These are phyloP conservation scores for Oenanthe oenanthe DNA, from an alignment of 2,113 vertebrate genomes.

Conservation along the genomic window DNA sequence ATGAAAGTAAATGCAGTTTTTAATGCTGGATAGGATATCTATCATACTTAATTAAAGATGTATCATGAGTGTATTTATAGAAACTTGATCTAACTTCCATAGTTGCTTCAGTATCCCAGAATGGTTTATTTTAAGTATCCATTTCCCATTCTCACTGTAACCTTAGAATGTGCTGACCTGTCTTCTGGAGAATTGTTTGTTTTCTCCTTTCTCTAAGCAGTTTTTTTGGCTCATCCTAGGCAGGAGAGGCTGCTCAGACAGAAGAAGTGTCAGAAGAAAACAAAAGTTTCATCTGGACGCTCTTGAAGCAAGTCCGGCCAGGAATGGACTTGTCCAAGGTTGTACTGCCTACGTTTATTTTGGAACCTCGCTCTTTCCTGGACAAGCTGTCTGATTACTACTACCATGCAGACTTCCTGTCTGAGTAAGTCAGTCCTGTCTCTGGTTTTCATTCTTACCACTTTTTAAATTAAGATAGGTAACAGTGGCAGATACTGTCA, in stretches of 20 bases:
- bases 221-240: slow-evolving; percentile 75
- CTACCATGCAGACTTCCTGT: slow-evolving; percentile 96
- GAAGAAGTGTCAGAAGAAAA: slow-evolving; percentile 99
- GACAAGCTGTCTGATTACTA: slow-evolving; percentile 99
- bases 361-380: slow-evolving; percentile 95
- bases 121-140: not conserved
- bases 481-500: not conserved
- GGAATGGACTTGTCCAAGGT: slow-evolving; percentile 99
- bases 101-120: not conserved
- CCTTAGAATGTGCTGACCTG: not conserved
- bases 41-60: not conserved
- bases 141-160: not conserved
- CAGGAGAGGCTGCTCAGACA: slow-evolving; percentile 95
- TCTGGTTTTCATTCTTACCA: not conserved
- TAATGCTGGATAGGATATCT: not conserved
- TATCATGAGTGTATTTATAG: not conserved
- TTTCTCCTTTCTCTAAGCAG: not conserved
- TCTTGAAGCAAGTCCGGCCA: slow-evolving; percentile 97
- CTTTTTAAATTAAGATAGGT: not conserved
- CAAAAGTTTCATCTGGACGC: slow-evolving; percentile 97
- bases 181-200: not conserved
- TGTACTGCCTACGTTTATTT: slow-evolving; percentile 96
- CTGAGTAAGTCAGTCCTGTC: slow-evolving; percentile 83
- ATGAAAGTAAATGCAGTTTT: not conserved
- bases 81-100: not conserved